Evolutionary conservation across 2,888 invertebrate genomes (phyloP).

Genomic region (Barypeithes pellucidus): DNA sequence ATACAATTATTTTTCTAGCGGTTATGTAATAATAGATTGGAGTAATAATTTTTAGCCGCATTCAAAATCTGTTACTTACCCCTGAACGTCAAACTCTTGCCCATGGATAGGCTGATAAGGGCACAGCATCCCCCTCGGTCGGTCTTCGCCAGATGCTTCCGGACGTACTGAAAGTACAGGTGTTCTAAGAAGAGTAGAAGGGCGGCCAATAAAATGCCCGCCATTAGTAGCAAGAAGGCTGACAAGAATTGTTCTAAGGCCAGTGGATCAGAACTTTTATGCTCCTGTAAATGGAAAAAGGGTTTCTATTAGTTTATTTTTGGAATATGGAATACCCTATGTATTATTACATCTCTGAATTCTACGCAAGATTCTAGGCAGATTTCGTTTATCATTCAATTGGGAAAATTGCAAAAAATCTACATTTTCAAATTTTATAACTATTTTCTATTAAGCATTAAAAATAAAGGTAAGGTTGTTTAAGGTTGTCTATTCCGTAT

Average conservation of each 20-base stretch:
- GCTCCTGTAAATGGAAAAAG: slow-evolving; percentile 74
- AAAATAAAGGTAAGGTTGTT: no score
- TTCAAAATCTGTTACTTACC: slow-evolving; percentile 69
- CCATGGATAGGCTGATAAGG: slow-evolving; percentile 91
- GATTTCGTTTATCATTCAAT: no score
- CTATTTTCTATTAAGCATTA: no score
- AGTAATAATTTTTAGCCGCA: no score
- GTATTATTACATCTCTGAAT: no score
- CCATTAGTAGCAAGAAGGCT: slow-evolving; percentile 95
- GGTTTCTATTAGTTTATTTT: neutral
- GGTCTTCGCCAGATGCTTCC: slow-evolving; percentile 89
- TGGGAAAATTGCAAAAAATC: no score
- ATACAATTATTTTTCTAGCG: no score
- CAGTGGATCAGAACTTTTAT: slow-evolving; percentile 91
- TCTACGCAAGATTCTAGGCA: no score
- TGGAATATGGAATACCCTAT: no score
- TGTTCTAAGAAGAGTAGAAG: slow-evolving; percentile 92
- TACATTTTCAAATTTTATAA: no score
- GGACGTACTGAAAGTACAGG: slow-evolving; percentile 94
- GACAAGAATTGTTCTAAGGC: slow-evolving; percentile 97
- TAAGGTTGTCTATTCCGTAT: no score
- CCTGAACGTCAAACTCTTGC: slow-evolving; percentile 89
- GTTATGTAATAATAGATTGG: no score
- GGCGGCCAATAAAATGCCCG: slow-evolving; percentile 93
- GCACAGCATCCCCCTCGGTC: slow-evolving; percentile 95